Base-by-base conservation (phyloP, 1,140 invertebrate species). In the Lepidurus apus region DNA sequence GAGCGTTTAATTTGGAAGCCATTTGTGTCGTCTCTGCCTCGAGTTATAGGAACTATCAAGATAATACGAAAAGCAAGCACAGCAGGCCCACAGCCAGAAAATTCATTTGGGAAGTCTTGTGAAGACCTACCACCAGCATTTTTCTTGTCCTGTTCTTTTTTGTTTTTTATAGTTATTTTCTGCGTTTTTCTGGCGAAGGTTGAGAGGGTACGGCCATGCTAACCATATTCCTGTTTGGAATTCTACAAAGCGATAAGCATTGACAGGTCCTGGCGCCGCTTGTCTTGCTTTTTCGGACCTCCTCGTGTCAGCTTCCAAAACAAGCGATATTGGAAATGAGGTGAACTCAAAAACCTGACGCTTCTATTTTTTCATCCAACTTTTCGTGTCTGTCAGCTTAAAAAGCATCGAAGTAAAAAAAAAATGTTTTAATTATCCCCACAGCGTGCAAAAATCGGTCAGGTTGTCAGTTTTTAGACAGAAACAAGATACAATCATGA, bases 141-240 rank as follows among this genome's bases (percentile, higher is more conserved):
- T 34, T 34, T 34, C 34, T 34, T 34, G 34, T 34, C 34, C 34
- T 34, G 34, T 34, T 34, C 34, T 34, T 34, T 34, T 34, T 34
- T 34, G 1, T 34, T 34, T 65, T 65, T 21, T 1, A 65, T 21
- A 7, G 17, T 65, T 65, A 21, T 65, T 13, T 65, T 65, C 53
- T 65, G 21, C 53, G 17, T 65, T 65, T 65, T 65, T 65, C 21
- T 21, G 6, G 45, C 17, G 45, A n/a, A 21, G 17, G 53, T 65
- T 9, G 9, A 65, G 53, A 17, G 53, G 21, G 17, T 65, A 65
- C 34, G 34, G 34, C 53, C 53, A 65, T 65, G 53, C 53, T 65
- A n/a, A 65, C 53, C 53, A 65, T 65, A 65, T 65, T 65, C 53
- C 53, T n/a, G 53, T 65, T 65, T 65, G 53, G 53, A 65, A 65